Evolutionary conservation across 2,113 vertebrate species (phyloP).

Genomic region (Catharus bicknelli): DNA sequence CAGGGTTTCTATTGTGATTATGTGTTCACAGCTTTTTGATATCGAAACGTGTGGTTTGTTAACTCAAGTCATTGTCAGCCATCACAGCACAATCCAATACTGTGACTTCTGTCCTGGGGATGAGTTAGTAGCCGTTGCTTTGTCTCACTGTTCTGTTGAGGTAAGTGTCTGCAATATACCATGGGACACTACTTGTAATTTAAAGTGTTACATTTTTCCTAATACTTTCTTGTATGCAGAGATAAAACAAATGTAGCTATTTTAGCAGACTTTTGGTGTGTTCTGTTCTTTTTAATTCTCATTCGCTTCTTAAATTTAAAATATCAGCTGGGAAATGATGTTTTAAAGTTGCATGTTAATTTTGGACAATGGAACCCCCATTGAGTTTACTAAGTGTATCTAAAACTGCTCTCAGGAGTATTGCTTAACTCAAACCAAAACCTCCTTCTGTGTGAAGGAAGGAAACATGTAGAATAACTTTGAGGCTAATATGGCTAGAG

Average conservation of each 20-base stretch:
- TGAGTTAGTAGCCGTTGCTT: constrained; percentile 86
- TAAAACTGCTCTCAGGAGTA: neutral
- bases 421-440: neutral
- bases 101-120: constrained; percentile 87
- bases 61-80: constrained; percentile 79
- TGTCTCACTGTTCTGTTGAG: constrained; percentile 93
- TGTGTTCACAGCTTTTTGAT: constrained; percentile 84
- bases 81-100: constrained; percentile 87
- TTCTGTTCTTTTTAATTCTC: neutral
- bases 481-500: neutral
- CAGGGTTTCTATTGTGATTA: neutral
- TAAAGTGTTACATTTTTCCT: neutral
- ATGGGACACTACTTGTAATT: neutral
- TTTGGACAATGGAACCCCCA: neutral
- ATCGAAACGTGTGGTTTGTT: constrained; percentile 74
- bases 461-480: neutral
- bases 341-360: neutral
- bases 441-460: neutral
- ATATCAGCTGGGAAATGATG: neutral
- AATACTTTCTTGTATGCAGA: neutral
- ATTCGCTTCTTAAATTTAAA: neutral
- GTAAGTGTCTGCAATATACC: constrained; percentile 66
- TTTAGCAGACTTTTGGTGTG: neutral
- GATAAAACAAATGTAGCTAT: neutral
- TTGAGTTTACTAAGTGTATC: neutral